Conservation (phyloP, 1,140 invertebrate species). For the Coelopa frigida region DNA sequence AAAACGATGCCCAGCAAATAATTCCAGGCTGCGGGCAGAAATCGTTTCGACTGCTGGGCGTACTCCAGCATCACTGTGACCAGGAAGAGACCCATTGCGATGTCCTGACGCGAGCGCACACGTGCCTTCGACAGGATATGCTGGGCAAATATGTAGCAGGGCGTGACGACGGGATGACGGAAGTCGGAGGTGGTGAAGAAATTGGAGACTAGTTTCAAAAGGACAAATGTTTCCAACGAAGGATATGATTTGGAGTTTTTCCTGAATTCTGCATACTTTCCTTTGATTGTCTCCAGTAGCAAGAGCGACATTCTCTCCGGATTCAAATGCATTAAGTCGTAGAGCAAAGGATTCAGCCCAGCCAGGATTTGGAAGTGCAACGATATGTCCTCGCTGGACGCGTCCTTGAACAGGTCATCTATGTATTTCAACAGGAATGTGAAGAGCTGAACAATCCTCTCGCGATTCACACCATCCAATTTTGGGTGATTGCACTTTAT, state of each 20-base stretch:
- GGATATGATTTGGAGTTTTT: constrained; percentile 59
- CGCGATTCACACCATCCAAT: constrained; percentile 66
- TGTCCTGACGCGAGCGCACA: constrained; percentile 56
- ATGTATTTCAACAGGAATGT: constrained; percentile 67
- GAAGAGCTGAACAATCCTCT: constrained; percentile 65
- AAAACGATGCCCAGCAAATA: constrained; percentile 65
- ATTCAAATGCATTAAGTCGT: constrained; percentile 64
- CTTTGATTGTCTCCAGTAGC: constrained; percentile 62
- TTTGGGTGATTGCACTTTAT: constrained; percentile 80
- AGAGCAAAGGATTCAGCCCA: constrained; percentile 61
- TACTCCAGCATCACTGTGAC: constrained; percentile 70
- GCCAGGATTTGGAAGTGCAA: constrained; percentile 56
- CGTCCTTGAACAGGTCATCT: constrained; percentile 54
- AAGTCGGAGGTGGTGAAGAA: constrained; percentile 86
- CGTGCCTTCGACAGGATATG: constrained; percentile 63
- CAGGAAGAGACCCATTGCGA: constrained; percentile 73
- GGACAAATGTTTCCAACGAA: constrained; percentile 63
- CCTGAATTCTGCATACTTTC: constrained; percentile 63
- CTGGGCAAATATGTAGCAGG: constrained; percentile 72
- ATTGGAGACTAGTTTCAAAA: constrained; percentile 69
- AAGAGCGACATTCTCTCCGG: constrained; percentile 57
- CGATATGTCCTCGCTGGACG: constrained; percentile 45
- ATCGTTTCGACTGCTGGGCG: constrained; percentile 70
- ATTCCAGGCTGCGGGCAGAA: constrained; percentile 68
- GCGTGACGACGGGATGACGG: constrained; percentile 76